Evolutionary conservation across 2,113 vertebrate genomes (phyloP).

Genomic region (Eptesicus fuscus): DNA sequence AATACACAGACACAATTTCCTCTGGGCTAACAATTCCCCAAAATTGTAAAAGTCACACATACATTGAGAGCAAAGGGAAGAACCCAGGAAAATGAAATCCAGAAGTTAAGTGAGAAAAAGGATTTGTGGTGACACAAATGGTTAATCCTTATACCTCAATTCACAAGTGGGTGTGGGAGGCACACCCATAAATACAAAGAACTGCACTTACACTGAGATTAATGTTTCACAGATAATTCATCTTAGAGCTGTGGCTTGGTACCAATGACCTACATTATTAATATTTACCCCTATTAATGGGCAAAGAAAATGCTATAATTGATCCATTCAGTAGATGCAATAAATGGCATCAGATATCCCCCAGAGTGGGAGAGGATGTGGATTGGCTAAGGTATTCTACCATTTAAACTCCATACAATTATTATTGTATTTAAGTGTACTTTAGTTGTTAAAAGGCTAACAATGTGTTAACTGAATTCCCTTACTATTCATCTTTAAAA

Average conservation of each 20-base stretch:
- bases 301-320: background rate
- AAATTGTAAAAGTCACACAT: background rate
- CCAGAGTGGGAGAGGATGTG: background rate
- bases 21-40: background rate
- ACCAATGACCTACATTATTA: background rate
- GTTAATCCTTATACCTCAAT: conserved; percentile 41
- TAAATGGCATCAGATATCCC: background rate
- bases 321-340: background rate
- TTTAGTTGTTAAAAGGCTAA: background rate
- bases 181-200: conserved; percentile 42
- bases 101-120: conserved; percentile 30
- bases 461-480: background rate
- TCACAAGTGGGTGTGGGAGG: conserved; percentile 49
- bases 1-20: background rate
- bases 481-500: background rate
- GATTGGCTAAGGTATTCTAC: background rate
- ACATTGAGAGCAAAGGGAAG: background rate
- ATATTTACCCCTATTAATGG: background rate
- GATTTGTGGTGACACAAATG: conserved; percentile 51
- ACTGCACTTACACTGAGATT: conserved; percentile 53
- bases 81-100: background rate
- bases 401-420: background rate
- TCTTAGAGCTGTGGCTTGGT: conserved; percentile 12
- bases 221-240: conserved; percentile 62
- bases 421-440: background rate